Base-by-base conservation (phyloP, 1,140 invertebrate genomes). In the Ceratitis capitata region DNA sequence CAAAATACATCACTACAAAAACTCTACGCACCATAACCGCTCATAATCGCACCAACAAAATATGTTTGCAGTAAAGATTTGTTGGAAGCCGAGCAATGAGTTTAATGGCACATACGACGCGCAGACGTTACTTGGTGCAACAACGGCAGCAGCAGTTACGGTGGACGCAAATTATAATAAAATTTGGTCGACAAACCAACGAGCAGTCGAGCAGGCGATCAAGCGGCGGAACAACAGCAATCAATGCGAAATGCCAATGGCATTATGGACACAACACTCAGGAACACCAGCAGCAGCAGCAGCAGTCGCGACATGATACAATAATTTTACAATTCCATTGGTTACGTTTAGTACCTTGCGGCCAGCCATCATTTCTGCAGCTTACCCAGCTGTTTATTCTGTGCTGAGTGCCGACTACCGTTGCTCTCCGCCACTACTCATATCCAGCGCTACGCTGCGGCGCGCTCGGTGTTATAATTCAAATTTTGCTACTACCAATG, bases 191-290 rank as follows among this genome's bases (percentile, higher is more conserved):
- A n/a, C n/a, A n/a, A n/a, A n/a, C n/a, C n/a, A n/a, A n/a, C n/a
- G n/a, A 69, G n/a, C 12, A 42, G 69, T 26, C 3, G 7, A 39
- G 29, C 14, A 10, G 69, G 7, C 23, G 69, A n/a, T 35, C 39
- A 19, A 23, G 69, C 39, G 35, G 69, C 69, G n/a, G n/a, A n/a
- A n/a, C n/a, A n/a, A n/a, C n/a, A 23, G 69, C 69, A 78, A 78
- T 78, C 69, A 78, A 78, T 78, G 69, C 39, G 39, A 78, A 78
- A 78, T 78, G 69, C 69, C 42, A 78, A 78, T 47, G 69, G 69
- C 69, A 78, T 69, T 69, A 19, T 69, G 16, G 61, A 3, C 61
- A 45, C 39, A 45, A 45, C 69, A 39, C 61, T 35, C 61, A 69
- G 61, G n/a, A n/a, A n/a, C n/a, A n/a, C 10, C 61, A 23, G 32